Evolutionary conservation across 2,113 vertebrate genomes (phyloP), one percentile per base, ranked within the genome.

Genomic region (Drymodes brunneopygia): DNA sequence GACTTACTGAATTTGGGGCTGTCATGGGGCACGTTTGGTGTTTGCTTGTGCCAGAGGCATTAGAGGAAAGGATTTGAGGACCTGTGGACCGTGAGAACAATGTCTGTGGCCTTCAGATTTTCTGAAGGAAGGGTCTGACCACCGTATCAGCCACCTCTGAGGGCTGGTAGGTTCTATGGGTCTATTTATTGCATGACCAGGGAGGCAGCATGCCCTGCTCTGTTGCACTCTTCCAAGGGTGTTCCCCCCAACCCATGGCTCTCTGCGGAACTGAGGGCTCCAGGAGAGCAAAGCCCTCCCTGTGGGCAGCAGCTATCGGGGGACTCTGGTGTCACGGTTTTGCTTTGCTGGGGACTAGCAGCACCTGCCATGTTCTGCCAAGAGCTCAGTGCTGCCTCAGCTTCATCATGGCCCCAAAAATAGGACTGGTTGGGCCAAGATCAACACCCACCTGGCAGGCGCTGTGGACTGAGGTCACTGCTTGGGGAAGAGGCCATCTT

Each of bases 361-460:
- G 45, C 62, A 92, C 70, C 65, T 94, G 69, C 58, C 69, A 58
- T 51, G 42, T 78, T 67, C 33, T 1, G 38, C 73, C 27, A 10
- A 5, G 40, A 83, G 86, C 72, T 84, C 89, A 81, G 77, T 7
- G 2, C 60, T 0, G 6, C 38, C 71, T 67, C 3, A 1, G 83
- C 91, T 89, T 92, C 77, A 60, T 88, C 66, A 71, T 93, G 90
- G 96, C 92, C 73, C 61, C 12, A 2, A 29, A 2, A 29, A 36
- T 0, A 3, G 60, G 35, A 20, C 47, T 3, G 1, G 23, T 15
- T 2, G 0, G 77, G 91, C 94, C 95, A 96, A 96, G 53, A 95
- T 87, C 92, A 96, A 95, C 96, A 84, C 81, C 73, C 83, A 83
- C 77, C 89, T 88, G 91, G 95, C 95, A 94, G 64, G 19, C 47